Base-by-base conservation (phyloP, 2,113 vertebrate genomes). In the Lichenostomus cassidix region DNA sequence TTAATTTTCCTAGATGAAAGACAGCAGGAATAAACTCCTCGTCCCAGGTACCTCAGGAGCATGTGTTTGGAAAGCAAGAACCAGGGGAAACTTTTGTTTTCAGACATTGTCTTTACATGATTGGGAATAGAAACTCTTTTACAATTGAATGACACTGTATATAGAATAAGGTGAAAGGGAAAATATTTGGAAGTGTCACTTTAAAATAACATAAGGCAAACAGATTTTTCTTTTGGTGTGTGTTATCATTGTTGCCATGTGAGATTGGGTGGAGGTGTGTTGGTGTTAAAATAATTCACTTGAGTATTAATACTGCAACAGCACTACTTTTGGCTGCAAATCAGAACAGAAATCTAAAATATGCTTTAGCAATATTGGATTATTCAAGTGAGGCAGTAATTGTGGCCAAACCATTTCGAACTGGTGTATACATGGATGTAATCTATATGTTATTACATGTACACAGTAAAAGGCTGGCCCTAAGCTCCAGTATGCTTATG, bases 231-330 rank as follows among this genome's bases (percentile, higher is more conserved):
- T 79, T 39, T 42, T 17, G 23, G 56, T 28, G 27, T 31, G 22
- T 39, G 33, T 47, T 78, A 64, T 83, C 64, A 91, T 94, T 75
- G 39, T 82, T 96, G 79, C 73, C 64, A 42, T 59, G 85, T 33
- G 28, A 79, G 85, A 92, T 52, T 92, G 64, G 64, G 76, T 90
- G 93, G 93, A 90, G 83, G 86, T 95, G 73, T 93, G 49, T 90
- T 93, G 88, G 35, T 89, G 69, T 93, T 94, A 78, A 95, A 96
- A 81, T 90, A 88, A 92, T 89, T 88, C 53, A 35, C 63, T 74
- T 11, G 76, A 86, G 58, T 86, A 94, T 89, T 97, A 96, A 90
- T 96, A 78, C 76, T 77, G 60, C 63, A 95, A 50, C 76, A 90
- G 35, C 71, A 39, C 42, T 74, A 25, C 80, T 53, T 95, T 92